Percentiles rank a stretch among this genome's conserved stretches.
phyloP scores from a whole-genome alignment of 2,888 invertebrate species.

The Drosophila testacea region DNA sequence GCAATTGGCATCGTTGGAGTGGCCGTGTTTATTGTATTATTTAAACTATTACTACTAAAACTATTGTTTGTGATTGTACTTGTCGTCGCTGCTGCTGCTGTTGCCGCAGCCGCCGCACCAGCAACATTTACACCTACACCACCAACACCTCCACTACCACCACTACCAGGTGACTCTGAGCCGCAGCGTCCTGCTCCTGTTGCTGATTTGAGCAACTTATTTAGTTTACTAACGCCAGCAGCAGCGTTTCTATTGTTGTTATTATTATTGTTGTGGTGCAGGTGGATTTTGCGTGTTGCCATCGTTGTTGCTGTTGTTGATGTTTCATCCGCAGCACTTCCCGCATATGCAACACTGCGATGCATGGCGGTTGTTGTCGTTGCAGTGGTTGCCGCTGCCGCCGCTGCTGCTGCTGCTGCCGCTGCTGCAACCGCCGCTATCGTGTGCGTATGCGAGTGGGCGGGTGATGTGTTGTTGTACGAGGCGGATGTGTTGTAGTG shows the following conservation, averaged over 20 bases:
- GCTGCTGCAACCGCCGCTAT: conserved; percentile 57
- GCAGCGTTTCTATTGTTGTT: conserved; percentile 72
- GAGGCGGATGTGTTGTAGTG: conserved; percentile 73
- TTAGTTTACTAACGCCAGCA: conserved; percentile 79
- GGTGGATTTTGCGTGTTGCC: conserved; percentile 60
- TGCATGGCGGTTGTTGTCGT: conserved; percentile 73
- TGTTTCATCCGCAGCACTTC: conserved; percentile 74
- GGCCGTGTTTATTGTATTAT: conserved; percentile 80
- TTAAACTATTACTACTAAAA: conserved; percentile 84
- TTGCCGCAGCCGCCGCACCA: conserved; percentile 47
- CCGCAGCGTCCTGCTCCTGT: conserved; percentile 83
- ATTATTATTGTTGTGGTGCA: conserved; percentile 61
- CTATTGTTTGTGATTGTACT: conserved; percentile 84
- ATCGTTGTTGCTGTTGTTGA: conserved; percentile 10
- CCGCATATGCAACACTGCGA: conserved; percentile 83
- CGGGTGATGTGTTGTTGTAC: conserved; percentile 75
- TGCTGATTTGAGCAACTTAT: conserved; percentile 71
- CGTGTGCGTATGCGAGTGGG: conserved; percentile 60
- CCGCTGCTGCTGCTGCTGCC: conserved; percentile 53
- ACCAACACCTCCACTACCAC: conserved; percentile 14
- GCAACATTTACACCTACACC: conserved; percentile 34
- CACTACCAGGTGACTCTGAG: conserved; percentile 85
- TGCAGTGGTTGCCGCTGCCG: conserved; percentile 57
- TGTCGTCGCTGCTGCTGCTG: conserved; percentile 65
- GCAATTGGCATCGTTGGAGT: conserved; percentile 70